Percentiles rank a stretch among this genome's conserved stretches.
phyloP scores from a whole-genome alignment of 2,888 invertebrate genomes.

The Hyppa rectilinea region DNA sequence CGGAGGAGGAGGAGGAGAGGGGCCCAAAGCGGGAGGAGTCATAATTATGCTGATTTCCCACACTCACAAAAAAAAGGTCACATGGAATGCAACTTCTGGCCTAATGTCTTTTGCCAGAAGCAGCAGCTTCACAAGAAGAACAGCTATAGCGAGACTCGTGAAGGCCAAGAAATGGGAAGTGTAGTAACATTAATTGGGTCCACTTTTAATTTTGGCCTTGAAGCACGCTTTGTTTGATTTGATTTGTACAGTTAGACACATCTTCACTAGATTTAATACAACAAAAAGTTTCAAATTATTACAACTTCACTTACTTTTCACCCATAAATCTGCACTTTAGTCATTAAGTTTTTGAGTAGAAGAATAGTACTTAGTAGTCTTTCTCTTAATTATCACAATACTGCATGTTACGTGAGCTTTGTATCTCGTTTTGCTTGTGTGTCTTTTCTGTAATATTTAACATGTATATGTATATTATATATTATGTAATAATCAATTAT shows the following conservation, averaged over 20 bases:
- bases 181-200: not conserved
- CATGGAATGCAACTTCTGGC: not conserved
- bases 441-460: no score
- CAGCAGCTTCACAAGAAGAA: not conserved
- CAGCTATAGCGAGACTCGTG: not conserved
- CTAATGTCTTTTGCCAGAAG: not conserved
- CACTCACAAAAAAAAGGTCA: no score
- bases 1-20: no score
- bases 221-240: not conserved
- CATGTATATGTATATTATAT: no score
- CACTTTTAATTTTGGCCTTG: not conserved
- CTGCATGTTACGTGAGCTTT: slow-evolving; percentile 15
- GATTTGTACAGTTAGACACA: not conserved
- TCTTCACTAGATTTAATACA: not conserved
- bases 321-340: not conserved
- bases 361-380: not conserved
- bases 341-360: not conserved
- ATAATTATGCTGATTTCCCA: no score
- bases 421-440: slow-evolving; percentile 6
- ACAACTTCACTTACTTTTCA: not conserved
- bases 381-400: not conserved
- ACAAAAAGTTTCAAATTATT: not conserved
- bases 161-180: slow-evolving; percentile 7
- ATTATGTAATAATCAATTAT: no score
- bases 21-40: no score